Percentiles rank a stretch among this genome's conserved stretches.
phyloP scores from a whole-genome alignment of 35 echinoderm and acorn worm species.

The Apostichopus parvimensis region DNA sequence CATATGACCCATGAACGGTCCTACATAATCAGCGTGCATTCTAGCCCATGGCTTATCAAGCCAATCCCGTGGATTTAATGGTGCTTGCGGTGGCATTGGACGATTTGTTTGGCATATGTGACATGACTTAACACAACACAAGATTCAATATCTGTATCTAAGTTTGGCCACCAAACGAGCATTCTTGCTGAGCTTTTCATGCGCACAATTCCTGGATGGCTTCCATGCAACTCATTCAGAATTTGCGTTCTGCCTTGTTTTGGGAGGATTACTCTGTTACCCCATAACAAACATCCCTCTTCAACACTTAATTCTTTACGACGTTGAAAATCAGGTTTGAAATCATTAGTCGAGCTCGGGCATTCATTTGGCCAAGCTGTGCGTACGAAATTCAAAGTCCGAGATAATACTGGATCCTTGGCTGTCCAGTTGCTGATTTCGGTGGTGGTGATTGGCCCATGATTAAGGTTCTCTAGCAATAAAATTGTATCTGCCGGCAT shows the following conservation, averaged over 20 bases:
- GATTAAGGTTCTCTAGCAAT: too few relatives aligned
- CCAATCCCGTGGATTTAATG: constrained; percentile 62
- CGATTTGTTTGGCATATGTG: constrained; percentile 28
- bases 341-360: background rate
- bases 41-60: constrained; percentile 56
- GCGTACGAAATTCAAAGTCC: too few relatives aligned
- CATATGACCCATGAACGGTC: constrained; percentile 66
- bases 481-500: too few relatives aligned
- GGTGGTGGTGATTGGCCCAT: too few relatives aligned
- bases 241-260: constrained; percentile 17
- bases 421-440: too few relatives aligned
- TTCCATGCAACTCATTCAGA: constrained; percentile 50
- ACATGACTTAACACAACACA: constrained; percentile 58
- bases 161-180: constrained; percentile 56
- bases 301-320: constrained; percentile 20
- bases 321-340: constrained; percentile 15
- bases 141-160: constrained; percentile 52
- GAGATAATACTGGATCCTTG: too few relatives aligned
- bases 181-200: constrained; percentile 63
- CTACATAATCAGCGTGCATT: constrained; percentile 72
- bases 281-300: constrained; percentile 27
- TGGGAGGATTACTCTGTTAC: constrained; percentile 33
- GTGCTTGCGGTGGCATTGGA: constrained; percentile 51
- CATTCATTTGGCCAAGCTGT: too few relatives aligned
- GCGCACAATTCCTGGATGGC: constrained; percentile 45